Percentiles rank a stretch among this genome's conserved stretches.
Conservation (phyloP, 2,797 vertebrate genomes). For the Fratercula arctica region DNA sequence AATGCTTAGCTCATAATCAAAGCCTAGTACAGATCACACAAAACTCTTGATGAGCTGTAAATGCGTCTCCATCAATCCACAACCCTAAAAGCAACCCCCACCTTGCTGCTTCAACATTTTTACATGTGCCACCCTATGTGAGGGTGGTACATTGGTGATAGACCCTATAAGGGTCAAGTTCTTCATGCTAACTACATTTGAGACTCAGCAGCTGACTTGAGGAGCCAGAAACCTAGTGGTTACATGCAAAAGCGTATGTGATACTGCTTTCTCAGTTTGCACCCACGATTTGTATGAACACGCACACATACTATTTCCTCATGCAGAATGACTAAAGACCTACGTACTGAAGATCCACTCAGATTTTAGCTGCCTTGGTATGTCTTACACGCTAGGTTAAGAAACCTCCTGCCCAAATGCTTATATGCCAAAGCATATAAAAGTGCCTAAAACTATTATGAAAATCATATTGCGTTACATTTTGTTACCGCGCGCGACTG, state of each 20-base stretch:
- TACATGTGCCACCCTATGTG: background rate
- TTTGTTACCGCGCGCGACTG: background rate
- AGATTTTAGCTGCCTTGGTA: background rate
- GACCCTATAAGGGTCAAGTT: background rate
- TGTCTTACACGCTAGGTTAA: background rate
- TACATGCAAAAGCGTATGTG: background rate
- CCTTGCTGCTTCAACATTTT: conserved; percentile 18
- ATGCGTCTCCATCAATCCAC: conserved; percentile 24
- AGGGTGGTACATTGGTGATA: background rate
- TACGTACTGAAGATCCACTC: background rate
- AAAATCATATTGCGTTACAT: background rate
- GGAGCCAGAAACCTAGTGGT: background rate
- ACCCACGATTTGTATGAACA: background rate
- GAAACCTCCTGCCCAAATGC: background rate
- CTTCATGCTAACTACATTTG: background rate
- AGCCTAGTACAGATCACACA: conserved; percentile 25
- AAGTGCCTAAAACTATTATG: background rate
- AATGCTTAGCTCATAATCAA: conserved; percentile 58
- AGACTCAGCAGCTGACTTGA: background rate
- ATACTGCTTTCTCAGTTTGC: background rate
- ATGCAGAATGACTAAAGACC: background rate
- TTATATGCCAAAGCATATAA: background rate
- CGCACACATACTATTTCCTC: background rate
- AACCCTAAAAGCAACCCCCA: conserved; percentile 11
- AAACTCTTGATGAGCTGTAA: conserved; percentile 51